These are phyloP conservation scores for Leuciscus idus DNA, from an alignment of 2,113 vertebrate genomes.

Conservation along the genomic window DNA sequence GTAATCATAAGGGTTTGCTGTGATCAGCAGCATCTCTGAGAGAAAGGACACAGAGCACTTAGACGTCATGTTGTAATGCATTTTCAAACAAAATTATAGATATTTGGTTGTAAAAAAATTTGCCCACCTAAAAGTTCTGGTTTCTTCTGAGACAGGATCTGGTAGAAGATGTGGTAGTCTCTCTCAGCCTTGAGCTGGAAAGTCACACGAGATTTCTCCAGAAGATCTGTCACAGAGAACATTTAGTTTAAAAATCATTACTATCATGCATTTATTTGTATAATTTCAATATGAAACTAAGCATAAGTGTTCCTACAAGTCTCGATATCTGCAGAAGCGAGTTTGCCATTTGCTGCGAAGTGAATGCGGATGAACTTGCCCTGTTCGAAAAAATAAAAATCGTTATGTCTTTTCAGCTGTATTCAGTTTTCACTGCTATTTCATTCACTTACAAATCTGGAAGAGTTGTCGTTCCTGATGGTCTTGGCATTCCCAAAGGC, in stretches of 20 bases:
- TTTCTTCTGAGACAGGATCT: conserved; percentile 89
- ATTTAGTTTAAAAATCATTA: neutral
- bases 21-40: conserved; percentile 74
- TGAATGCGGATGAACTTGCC: conserved; percentile 88
- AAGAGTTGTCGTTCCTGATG: conserved; percentile 59
- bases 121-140: neutral
- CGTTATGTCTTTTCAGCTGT: neutral
- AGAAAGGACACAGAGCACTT: neutral
- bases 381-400: conserved; percentile 58
- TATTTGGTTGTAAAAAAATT: neutral
- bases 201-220: conserved; percentile 91
- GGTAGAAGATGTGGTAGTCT: conserved; percentile 94
- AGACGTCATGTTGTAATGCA: neutral
- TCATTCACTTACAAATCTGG: conserved; percentile 47
- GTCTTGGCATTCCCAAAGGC: conserved; percentile 61
- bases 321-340: conserved; percentile 70
- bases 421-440: neutral
- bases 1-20: conserved; percentile 73
- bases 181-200: conserved; percentile 91
- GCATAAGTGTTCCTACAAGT: conserved; percentile 62
- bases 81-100: neutral
- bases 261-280: neutral
- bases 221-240: neutral
- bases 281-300: neutral
- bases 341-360: conserved; percentile 82